Base-by-base conservation (phyloP, 2,888 invertebrate species). In the Conus canariensis region DNA sequence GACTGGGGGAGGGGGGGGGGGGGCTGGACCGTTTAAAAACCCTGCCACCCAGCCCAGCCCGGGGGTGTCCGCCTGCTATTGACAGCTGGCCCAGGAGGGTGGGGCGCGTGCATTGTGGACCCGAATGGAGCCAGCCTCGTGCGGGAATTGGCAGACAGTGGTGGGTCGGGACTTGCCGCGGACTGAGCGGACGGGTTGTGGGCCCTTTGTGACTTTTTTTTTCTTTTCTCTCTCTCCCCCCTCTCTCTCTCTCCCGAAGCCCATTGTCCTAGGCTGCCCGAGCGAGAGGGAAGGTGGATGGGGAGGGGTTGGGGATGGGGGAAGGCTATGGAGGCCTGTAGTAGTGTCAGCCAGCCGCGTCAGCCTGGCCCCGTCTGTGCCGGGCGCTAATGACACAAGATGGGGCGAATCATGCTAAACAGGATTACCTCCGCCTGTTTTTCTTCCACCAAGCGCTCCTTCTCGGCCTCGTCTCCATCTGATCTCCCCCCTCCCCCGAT, bases 301-400 rank as follows among this genome's bases (percentile, higher is more conserved):
- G 45, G 45, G 45, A 45, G 45, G 45, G 45, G 45, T 45, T 4
- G 45, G 45, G 45, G 45, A 30, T 2, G 3, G 45, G 45, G 45
- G 45, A 3, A 2, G 45, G 45, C 45, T 45, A 45, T 45, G 45
- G 45, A 45, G 45, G 45, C 45, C 45, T 45, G 45, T 45, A 45
- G 19, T 64, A n/a, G 87, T 87, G 87, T 70, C 87, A 87, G 59
- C 87, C 83, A 83, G 86, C 86, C 30, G 70, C 87, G 59, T 70
- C 74, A 74, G n/a, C 58, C 22, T 25, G 74, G n/a, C 74, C 22
- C 74, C 74, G 25, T 82, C 80, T 80, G 88, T 82, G 80, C 83
- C 80, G 22, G 83, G 85, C 64, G 60, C 89, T 89, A 89, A 89
- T 89, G 85, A 89, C 89, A 89, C 89, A 89, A 89, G 89, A 89